These are phyloP conservation scores for Ophonus ardosiacus DNA, from an alignment of 2,888 invertebrate genomes.

Conservation along the genomic window DNA sequence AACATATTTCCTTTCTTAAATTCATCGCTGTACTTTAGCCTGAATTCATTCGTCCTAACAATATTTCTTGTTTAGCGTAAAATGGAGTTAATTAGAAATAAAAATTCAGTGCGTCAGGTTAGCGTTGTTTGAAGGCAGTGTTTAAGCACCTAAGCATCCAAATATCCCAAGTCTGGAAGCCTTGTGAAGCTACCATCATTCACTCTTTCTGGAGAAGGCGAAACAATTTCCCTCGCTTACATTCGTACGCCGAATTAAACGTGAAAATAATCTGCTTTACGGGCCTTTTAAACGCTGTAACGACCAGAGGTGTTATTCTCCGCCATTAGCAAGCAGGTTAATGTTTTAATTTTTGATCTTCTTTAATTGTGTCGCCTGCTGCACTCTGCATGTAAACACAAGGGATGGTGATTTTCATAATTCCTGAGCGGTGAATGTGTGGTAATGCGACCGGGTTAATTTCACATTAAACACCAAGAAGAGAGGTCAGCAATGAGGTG, in stretches of 20 bases:
- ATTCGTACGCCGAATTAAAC: conserved; percentile 46
- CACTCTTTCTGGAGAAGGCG: not conserved
- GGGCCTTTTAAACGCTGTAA: conserved; percentile 46
- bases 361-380: conserved; percentile 59
- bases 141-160: not conserved
- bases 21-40: not conserved
- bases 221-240: conserved; percentile 39
- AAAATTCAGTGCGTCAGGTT: conserved; percentile 8
- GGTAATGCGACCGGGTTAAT: conserved; percentile 42
- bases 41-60: not conserved
- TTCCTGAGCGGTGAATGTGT: conserved; percentile 51
- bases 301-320: conserved; percentile 47
- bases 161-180: not conserved
- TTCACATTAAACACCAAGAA: conserved; percentile 35
- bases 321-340: conserved; percentile 54
- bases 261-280: conserved; percentile 55
- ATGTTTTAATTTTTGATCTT: conserved; percentile 63
- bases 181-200: not conserved
- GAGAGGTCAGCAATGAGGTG: conserved; percentile 25
- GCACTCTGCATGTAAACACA: conserved; percentile 38
- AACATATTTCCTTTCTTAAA: not conserved
- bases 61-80: conserved; percentile 25
- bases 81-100: conserved; percentile 35
- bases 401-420: conserved; percentile 59
- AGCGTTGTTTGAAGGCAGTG: not conserved